A percentile compares a stretch with the other conserved stretches of the same genome.
Evolutionary conservation across 2,797 vertebrate species (phyloP).

Genomic region (Megaceryle alcyon): DNA sequence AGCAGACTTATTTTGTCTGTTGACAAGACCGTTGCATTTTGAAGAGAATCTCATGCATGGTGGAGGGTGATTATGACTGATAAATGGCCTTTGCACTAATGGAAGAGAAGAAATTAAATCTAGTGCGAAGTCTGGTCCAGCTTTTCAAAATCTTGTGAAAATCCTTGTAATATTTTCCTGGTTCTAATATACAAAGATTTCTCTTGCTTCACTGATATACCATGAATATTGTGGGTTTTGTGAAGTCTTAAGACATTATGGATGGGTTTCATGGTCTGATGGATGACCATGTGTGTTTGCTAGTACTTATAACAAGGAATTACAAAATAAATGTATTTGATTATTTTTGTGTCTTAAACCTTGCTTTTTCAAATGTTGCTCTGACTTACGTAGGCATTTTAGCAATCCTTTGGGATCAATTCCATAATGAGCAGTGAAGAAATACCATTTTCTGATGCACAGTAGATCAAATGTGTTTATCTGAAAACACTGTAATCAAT

Average conservation of each 20-base stretch:
- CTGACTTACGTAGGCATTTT: neutral
- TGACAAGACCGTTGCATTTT: neutral
- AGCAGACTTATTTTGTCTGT: neutral
- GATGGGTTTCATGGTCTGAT: neutral
- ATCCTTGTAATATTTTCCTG: neutral
- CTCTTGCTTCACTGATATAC: neutral
- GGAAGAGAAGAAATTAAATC: neutral
- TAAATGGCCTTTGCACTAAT: neutral
- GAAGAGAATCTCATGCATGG: neutral
- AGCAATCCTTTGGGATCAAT: neutral
- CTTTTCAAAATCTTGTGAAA: neutral
- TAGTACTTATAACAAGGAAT: neutral
- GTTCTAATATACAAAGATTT: neutral
- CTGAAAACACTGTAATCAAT: neutral
- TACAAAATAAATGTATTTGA: neutral
- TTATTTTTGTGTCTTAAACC: neutral
- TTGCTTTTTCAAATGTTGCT: neutral
- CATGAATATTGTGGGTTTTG: accelerated
- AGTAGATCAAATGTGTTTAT: neutral
- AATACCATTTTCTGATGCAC: neutral
- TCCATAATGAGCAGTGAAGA: neutral
- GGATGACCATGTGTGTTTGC: neutral
- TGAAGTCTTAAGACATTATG: neutral
- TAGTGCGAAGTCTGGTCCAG: neutral
- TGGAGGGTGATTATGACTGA: neutral